A percentile compares a stretch with the other conserved stretches of the same genome.
These are phyloP conservation scores for Pocillopora grandis DNA, from an alignment of 92 coral and sea anemone genomes.

Conservation along the genomic window DNA sequence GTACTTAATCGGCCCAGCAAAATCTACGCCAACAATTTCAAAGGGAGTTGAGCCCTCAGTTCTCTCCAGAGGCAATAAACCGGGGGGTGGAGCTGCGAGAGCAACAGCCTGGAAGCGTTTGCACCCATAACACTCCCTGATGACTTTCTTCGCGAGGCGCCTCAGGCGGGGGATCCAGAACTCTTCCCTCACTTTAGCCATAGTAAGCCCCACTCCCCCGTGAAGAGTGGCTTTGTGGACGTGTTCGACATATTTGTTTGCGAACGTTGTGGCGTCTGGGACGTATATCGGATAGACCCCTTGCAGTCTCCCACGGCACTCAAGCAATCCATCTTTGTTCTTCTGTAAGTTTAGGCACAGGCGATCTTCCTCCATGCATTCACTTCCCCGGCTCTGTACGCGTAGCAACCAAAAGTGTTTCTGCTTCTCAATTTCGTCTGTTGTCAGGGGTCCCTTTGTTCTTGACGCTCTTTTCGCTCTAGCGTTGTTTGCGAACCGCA, in stretches of 20 bases:
- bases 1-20: conserved; percentile 25
- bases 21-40: too few relatives aligned
- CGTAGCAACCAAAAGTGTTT: conserved; percentile 38
- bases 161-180: conserved; percentile 33
- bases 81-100: conserved; percentile 36
- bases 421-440: conserved; percentile 51
- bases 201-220: conserved; percentile 31
- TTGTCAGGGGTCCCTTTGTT: conserved; percentile 54
- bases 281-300: conserved; percentile 47
- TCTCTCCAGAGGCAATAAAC: conserved; percentile 27
- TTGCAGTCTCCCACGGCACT: conserved; percentile 56
- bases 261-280: conserved; percentile 50
- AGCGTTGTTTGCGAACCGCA: conserved; percentile 24
- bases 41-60: too few relatives aligned
- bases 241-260: conserved; percentile 26
- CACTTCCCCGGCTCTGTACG: conserved; percentile 41
- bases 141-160: conserved; percentile 14
- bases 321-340: conserved; percentile 52
- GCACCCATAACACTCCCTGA: conserved; percentile 28
- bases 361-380: conserved; percentile 45
- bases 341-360: conserved; percentile 49
- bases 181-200: conserved; percentile 29
- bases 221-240: conserved; percentile 41
- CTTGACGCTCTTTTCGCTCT: conserved; percentile 8
- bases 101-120: conserved; percentile 28